phyloP scores from a whole-genome alignment of 2,888 invertebrate genomes.

The Torymus tubicola region DNA sequence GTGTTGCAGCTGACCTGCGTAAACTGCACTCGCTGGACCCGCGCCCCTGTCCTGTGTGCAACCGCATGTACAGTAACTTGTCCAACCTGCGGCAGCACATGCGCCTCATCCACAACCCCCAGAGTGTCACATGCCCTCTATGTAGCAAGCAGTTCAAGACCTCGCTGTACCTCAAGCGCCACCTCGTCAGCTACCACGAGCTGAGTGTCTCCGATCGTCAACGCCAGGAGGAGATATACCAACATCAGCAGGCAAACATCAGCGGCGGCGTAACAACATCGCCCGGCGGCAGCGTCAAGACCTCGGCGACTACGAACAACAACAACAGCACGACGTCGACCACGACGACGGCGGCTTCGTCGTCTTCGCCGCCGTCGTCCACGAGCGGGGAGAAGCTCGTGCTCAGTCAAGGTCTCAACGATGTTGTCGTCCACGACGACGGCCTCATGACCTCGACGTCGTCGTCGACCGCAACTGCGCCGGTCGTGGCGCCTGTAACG shows the following conservation, averaged over 20 bases:
- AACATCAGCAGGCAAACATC: constrained; percentile 67
- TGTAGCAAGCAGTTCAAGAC: constrained; percentile 82
- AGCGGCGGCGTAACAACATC: constrained; percentile 5
- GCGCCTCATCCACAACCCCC: constrained; percentile 82
- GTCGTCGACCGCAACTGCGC: constrained; percentile 36
- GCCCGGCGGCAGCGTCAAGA: constrained; percentile 29
- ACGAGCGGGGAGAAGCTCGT: constrained; percentile 54
- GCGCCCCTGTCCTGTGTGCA: constrained; percentile 82
- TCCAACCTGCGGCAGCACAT: constrained; percentile 83
- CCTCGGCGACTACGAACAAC: constrained; percentile 13
- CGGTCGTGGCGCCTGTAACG: not conserved
- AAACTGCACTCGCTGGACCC: constrained; percentile 79
- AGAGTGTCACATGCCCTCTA: constrained; percentile 80
- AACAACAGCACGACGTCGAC: constrained; percentile 21
- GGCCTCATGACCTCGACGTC: constrained; percentile 49
- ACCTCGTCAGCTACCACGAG: constrained; percentile 80
- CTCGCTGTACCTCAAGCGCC: constrained; percentile 81
- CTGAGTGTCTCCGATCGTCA: constrained; percentile 73
- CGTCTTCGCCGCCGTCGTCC: constrained; percentile 38
- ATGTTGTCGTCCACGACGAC: constrained; percentile 51
- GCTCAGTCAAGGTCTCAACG: constrained; percentile 49
- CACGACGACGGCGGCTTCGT: constrained; percentile 17
- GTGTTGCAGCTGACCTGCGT: constrained; percentile 77
- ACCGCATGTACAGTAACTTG: constrained; percentile 82
- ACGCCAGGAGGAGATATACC: constrained; percentile 75